These are phyloP conservation scores for Halcyon badia DNA, from an alignment of 2,797 vertebrate species.

Conservation along the genomic window DNA sequence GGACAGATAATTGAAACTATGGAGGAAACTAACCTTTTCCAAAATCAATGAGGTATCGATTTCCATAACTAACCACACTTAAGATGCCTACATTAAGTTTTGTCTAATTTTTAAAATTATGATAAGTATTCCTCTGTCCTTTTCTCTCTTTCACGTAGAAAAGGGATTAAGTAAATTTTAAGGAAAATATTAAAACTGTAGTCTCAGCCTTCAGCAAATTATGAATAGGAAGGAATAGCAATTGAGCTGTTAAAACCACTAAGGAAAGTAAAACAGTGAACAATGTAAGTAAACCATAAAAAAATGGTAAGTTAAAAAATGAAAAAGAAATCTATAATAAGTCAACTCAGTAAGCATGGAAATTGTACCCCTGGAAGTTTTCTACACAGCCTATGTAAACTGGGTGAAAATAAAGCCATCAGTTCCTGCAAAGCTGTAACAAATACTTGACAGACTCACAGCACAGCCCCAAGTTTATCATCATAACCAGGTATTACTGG, in stretches of 20 bases:
- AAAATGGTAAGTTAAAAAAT: neutral
- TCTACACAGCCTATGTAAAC: neutral
- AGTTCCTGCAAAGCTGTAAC: neutral
- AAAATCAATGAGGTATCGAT: neutral
- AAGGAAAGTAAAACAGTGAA: neutral
- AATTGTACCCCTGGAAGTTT: neutral
- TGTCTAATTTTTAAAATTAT: neutral
- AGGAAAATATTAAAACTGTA: neutral
- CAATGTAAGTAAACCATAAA: neutral
- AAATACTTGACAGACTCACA: conserved; percentile 28
- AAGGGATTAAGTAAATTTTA: neutral
- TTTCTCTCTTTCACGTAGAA: neutral
- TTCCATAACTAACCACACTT: neutral
- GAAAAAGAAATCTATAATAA: neutral
- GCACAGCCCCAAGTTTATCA: conserved; percentile 13
- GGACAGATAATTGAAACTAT: neutral
- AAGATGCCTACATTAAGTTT: neutral
- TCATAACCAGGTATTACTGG: conserved; percentile 24
- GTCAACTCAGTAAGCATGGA: neutral
- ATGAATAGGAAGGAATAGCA: neutral
- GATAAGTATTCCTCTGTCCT: neutral
- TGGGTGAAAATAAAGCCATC: conserved; percentile 1
- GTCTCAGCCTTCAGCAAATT: neutral
- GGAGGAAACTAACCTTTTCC: neutral
- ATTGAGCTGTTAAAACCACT: neutral